Conservation (phyloP, 2,113 vertebrate species). For the Tragelaphus scriptus region DNA sequence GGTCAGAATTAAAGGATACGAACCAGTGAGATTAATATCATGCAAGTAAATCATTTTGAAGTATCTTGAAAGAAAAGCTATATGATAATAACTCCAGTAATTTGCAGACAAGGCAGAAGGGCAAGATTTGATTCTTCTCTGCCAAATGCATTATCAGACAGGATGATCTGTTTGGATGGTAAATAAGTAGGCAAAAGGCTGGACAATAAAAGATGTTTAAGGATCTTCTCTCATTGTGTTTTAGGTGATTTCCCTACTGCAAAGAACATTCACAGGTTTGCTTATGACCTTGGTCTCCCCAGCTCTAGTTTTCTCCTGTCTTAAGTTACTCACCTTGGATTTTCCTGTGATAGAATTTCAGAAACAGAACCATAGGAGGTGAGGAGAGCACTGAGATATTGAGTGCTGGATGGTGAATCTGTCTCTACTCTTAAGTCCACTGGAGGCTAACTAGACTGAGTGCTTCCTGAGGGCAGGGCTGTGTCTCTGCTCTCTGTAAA, state of each 20-base stretch:
- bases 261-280: background rate
- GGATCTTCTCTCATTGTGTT: background rate
- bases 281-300: background rate
- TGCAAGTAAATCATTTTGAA: slow-evolving; percentile 9
- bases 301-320: background rate
- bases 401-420: background rate
- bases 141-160: background rate
- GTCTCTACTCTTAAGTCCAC: background rate
- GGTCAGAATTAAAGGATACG: background rate
- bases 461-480: background rate
- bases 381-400: background rate
- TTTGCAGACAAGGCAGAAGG: slow-evolving; percentile 8
- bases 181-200: background rate
- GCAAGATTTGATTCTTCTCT: background rate
- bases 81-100: background rate
- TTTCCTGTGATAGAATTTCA: slow-evolving; percentile 7
- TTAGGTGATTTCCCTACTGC: background rate
- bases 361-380: background rate
- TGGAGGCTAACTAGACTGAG: background rate
- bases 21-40: background rate
- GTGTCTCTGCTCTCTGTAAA: background rate
- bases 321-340: background rate
- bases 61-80: slow-evolving; percentile 24
- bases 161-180: slow-evolving; percentile 19
- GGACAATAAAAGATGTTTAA: background rate